A percentile compares a stretch with the other conserved stretches of the same genome.
These are phyloP conservation scores for Lepisosteus oculatus DNA, from an alignment of 2,113 vertebrate species.

Conservation along the genomic window DNA sequence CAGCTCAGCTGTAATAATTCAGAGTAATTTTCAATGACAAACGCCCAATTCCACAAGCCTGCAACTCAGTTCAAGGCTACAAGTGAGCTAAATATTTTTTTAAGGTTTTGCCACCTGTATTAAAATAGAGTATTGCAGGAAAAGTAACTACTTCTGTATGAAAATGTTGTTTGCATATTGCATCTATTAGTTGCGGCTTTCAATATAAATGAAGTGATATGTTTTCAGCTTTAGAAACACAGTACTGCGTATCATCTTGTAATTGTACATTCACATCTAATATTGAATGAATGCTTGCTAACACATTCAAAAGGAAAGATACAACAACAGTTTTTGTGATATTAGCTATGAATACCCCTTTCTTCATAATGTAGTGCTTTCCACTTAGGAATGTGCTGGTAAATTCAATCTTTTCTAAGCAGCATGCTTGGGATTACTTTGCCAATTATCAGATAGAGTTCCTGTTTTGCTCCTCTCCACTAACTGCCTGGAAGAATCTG, in stretches of 20 bases:
- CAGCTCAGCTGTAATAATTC: no score
- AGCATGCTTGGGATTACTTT: constrained; percentile 29
- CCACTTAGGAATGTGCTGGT: constrained; percentile 31
- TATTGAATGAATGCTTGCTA: constrained; percentile 8
- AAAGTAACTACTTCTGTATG: no score
- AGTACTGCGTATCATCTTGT: constrained; percentile 10
- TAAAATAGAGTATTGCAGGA: no score
- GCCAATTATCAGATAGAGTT: constrained; percentile 17
- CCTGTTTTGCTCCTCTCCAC: constrained; percentile 7
- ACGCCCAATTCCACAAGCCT: no score
- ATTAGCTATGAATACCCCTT: constrained; percentile 30
- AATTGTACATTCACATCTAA: constrained; percentile 20
- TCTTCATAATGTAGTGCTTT: constrained; percentile 28
- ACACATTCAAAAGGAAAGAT: constrained; percentile 8
- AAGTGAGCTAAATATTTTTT: no score
- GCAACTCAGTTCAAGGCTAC: no score
- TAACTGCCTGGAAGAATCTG: constrained; percentile 23
- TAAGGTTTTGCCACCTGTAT: no score
- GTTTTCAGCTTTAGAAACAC: no score
- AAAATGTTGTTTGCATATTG: no score
- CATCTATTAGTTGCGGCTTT: no score
- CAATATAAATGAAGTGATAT: no score
- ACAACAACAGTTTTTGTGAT: constrained; percentile 38
- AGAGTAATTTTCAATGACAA: no score
- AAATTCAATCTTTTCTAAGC: constrained; percentile 37